phyloP scores from a whole-genome alignment of 2,888 invertebrate genomes.

The Lathronympha strigana region DNA sequence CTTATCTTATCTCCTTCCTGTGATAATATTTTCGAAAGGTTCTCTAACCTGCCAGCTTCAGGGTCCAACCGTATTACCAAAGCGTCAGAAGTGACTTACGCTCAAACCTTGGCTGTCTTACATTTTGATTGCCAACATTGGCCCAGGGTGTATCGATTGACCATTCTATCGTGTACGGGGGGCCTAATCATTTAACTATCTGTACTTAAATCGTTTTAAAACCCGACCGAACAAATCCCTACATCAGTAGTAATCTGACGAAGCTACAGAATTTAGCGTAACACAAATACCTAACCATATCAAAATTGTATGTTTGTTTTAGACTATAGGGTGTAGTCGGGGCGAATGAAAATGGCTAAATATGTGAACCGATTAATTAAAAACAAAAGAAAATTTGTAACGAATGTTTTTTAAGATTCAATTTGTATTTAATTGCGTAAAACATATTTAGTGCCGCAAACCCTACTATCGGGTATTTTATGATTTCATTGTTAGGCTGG shows the following conservation, averaged over 20 bases:
- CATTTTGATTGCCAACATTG: neutral
- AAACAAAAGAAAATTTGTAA: too few relatives aligned
- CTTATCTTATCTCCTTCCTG: too few relatives aligned
- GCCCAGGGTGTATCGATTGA: neutral
- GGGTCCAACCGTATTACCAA: too few relatives aligned
- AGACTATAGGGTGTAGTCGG: neutral
- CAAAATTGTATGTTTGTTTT: constrained; percentile 4
- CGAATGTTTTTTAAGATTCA: too few relatives aligned
- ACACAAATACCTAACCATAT: constrained; percentile 18
- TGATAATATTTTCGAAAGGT: too few relatives aligned
- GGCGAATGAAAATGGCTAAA: constrained; percentile 11
- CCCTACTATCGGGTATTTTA: too few relatives aligned
- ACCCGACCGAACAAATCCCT: neutral
- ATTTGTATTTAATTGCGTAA: too few relatives aligned
- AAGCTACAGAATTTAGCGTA: neutral
- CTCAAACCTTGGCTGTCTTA: too few relatives aligned
- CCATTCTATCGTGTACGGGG: neutral
- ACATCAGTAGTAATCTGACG: neutral
- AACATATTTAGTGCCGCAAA: too few relatives aligned
- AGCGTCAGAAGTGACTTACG: too few relatives aligned
- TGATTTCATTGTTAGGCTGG: too few relatives aligned
- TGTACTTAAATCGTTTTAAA: constrained; percentile 4
- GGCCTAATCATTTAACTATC: neutral
- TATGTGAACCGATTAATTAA: neutral
- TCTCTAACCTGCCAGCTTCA: too few relatives aligned